Evolutionary conservation across 2,113 vertebrate species (phyloP).

Genomic region (Hippoglossus stenolepis): DNA sequence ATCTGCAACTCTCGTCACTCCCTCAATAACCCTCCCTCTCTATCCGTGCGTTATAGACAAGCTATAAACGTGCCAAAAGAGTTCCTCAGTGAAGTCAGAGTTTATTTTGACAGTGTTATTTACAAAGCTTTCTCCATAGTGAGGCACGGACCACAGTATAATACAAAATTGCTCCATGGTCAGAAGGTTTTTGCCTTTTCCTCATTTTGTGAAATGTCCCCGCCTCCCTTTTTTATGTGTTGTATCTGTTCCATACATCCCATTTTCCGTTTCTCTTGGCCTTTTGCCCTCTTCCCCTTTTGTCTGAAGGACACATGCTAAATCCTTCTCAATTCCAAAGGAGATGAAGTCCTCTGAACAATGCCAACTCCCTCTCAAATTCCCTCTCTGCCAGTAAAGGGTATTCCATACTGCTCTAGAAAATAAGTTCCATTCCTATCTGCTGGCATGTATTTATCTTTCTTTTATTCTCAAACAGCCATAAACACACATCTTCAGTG

Average conservation of each 20-base stretch:
- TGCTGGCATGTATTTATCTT: not conserved
- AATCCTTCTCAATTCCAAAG: slow-evolving; percentile 51
- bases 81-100: not conserved
- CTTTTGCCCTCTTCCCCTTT: slow-evolving; percentile 32
- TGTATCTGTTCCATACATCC: slow-evolving; percentile 25
- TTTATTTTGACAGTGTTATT: not conserved
- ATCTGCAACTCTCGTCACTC: slow-evolving; percentile 1
- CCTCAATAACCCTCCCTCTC: not conserved
- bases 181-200: not conserved
- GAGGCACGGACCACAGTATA: not conserved
- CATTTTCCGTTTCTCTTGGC: slow-evolving; percentile 20
- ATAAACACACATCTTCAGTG: not conserved
- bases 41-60: not conserved
- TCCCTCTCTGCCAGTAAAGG: slow-evolving; percentile 16
- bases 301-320: slow-evolving; percentile 10
- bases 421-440: slow-evolving; percentile 16
- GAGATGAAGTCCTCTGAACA: slow-evolving; percentile 41
- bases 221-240: not conserved
- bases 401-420: slow-evolving; percentile 14
- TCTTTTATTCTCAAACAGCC: not conserved
- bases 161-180: not conserved
- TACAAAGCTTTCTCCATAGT: not conserved
- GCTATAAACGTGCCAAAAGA: not conserved
- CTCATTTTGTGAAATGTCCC: not conserved
- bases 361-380: not conserved